Evolutionary conservation across 2,113 vertebrate species (phyloP), one percentile per base, ranked within the genome.

Genomic region (Osmerus mordax): DNA sequence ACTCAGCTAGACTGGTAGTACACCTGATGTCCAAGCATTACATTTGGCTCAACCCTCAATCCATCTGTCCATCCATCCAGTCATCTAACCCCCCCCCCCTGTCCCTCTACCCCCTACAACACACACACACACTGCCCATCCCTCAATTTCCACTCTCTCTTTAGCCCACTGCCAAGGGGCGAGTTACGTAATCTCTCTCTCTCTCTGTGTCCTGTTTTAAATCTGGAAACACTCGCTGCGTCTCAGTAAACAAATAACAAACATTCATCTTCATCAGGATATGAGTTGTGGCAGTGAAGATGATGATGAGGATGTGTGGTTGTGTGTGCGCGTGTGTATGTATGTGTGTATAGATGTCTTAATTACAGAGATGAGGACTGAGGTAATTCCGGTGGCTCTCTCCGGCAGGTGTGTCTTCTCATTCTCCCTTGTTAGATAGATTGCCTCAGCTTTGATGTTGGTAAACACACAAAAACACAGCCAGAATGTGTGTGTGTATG

Each of bases 381-480:
- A 65, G 66, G 61, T 65, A 65, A 69, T 23, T 47, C 32, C 23
- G 23, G 23, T 23, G 23, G 1, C 23, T 23, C 23, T 23, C 23
- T 23, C 23, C 16, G 23, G 63, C 67, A 82, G 51, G 74, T 70
- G 81, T 75, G 74, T 67, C 58, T 1, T 9, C 66, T 63, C 3
- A 29, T 61, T 62, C 16, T 75, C 65, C 6, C 68, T 83, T 72
- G 65, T 77, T 74, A 77, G 56, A 74, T 52, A 74, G 71, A 82
- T 72, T 76, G 68, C 28, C 54, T 51, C 56, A 60, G 76, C 65
- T 77, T 74, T 82, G 74, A 82, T 77, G 77, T 75, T 66, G 54
- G 51, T 65, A 65, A 78, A 82, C 73, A 78, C 21, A 32, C 56
- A 32, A 15, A 67, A 71, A 66, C 74, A 59, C 64, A 64, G 73